Conservation (phyloP, 2,113 vertebrate species). For the Phylloscopus trochiloides region DNA sequence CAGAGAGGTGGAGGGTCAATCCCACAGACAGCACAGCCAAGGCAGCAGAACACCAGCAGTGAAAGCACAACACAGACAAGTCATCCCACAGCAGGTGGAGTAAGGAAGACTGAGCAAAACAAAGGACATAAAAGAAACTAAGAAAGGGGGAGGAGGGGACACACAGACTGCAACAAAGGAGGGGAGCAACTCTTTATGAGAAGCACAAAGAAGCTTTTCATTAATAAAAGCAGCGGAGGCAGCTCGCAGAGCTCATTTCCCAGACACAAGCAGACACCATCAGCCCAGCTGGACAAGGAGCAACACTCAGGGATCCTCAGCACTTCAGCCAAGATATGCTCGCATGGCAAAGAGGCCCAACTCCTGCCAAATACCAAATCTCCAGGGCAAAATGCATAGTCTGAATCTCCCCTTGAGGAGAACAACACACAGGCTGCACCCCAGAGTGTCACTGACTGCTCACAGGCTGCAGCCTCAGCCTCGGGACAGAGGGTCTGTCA, state of each 20-base stretch:
- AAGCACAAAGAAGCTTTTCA: slow-evolving; percentile 47
- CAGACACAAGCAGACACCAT: not conserved
- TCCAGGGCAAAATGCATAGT: not conserved
- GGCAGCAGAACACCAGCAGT: not conserved
- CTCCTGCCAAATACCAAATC: not conserved
- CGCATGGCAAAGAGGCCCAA: accelerated
- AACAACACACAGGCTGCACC: not conserved
- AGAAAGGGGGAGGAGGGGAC: not conserved
- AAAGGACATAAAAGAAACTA: not conserved
- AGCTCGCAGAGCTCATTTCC: not conserved
- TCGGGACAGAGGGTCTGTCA: not conserved
- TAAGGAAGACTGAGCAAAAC: not conserved
- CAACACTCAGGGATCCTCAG: not conserved
- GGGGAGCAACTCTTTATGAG: not conserved
- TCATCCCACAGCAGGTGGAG: not conserved
- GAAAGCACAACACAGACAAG: not conserved
- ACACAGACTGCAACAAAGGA: not conserved
- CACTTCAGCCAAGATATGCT: not conserved
- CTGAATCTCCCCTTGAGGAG: not conserved
- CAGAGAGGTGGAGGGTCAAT: not conserved
- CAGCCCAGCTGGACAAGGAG: not conserved
- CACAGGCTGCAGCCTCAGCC: not conserved
- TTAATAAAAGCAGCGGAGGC: not conserved
- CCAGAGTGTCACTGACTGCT: not conserved
- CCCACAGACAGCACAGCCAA: not conserved